phyloP scores from a whole-genome alignment of 1,140 invertebrate species.

The Aphis craccivora region DNA sequence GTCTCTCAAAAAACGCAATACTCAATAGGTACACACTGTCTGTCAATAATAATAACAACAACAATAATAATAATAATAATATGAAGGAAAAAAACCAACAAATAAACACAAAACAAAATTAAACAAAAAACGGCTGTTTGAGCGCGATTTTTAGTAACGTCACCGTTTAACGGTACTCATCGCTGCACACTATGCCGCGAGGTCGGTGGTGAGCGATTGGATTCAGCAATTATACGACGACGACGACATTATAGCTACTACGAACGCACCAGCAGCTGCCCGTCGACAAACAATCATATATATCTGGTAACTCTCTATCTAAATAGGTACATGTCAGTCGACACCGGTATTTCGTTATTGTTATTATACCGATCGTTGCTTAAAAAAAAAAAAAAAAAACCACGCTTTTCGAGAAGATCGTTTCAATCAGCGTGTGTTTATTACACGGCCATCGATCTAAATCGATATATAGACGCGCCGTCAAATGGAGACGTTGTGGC shows the following conservation, averaged over 20 bases:
- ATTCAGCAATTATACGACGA: background rate
- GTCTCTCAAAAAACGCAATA: background rate
- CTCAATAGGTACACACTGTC: background rate
- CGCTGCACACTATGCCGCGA: background rate
- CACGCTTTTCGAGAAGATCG: background rate
- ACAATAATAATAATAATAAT: background rate
- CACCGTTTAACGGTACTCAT: constrained; percentile 27
- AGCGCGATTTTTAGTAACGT: background rate
- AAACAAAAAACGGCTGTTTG: background rate
- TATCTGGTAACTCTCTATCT: background rate
- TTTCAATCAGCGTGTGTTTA: background rate
- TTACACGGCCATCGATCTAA: background rate
- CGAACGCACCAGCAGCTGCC: background rate
- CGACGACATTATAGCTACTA: background rate
- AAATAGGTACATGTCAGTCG: background rate
- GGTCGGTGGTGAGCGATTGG: background rate
- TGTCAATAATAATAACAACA: background rate
- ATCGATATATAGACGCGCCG: background rate
- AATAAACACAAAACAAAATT: background rate
- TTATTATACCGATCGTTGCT: background rate
- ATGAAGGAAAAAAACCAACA: background rate
- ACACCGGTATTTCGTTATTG: background rate
- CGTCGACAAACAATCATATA: background rate
- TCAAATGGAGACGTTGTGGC: background rate
- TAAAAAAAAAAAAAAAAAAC: background rate